phyloP scores from a whole-genome alignment of 2,888 invertebrate genomes.

The Noctua fimbriata region DNA sequence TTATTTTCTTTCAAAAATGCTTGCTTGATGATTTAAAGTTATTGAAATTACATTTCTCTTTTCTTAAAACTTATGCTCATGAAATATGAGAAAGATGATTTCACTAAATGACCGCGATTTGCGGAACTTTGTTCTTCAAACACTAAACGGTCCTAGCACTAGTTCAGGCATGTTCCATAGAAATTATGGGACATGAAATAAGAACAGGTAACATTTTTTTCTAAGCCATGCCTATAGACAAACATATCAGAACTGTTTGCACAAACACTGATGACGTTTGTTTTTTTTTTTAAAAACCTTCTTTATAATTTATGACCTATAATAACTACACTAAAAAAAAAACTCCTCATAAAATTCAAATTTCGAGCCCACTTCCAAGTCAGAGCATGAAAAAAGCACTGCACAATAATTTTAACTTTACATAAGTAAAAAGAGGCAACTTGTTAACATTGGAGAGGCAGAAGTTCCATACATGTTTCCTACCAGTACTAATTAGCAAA shows the following conservation, averaged over 20 bases:
- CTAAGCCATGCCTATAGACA: neutral
- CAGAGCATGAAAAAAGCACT: constrained; percentile 42
- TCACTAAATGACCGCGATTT: neutral
- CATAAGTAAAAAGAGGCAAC: constrained; percentile 58
- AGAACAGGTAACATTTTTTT: neutral
- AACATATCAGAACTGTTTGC: neutral
- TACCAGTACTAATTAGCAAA: constrained; percentile 75
- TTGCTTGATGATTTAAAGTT: neutral
- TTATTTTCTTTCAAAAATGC: constrained; percentile 6
- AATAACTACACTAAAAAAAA: neutral
- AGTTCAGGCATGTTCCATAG: too few species aligned
- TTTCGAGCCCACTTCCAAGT: constrained; percentile 38
- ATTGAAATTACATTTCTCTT: neutral
- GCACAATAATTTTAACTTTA: constrained; percentile 54
- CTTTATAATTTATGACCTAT: neutral
- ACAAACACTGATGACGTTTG: neutral
- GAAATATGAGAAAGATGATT: neutral
- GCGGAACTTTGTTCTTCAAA: neutral
- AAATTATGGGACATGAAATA: neutral
- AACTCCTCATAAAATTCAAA: constrained; percentile 19
- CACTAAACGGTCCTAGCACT: neutral
- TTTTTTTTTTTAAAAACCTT: neutral
- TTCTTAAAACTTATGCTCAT: neutral
- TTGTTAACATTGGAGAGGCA: constrained; percentile 62
- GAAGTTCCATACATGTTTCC: constrained; percentile 63